These are phyloP conservation scores for Excalfactoria chinensis DNA, from an alignment of 2,113 vertebrate genomes.

Conservation along the genomic window DNA sequence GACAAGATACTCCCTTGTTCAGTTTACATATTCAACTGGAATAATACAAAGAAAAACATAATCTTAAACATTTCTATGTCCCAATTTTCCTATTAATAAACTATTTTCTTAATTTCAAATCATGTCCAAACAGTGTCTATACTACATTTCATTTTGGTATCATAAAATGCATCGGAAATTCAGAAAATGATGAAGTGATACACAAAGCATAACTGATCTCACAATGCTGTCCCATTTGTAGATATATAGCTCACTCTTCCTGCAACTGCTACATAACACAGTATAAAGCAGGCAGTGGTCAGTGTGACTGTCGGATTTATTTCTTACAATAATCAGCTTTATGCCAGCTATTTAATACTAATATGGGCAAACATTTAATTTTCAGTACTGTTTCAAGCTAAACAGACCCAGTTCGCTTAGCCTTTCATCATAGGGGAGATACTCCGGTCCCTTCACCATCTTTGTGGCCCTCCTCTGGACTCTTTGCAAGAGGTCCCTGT, in stretches of 20 bases:
- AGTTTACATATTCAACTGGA: background rate
- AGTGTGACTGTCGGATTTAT: background rate
- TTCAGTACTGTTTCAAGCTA: too few species aligned
- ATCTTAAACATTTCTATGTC: background rate
- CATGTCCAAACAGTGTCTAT: background rate
- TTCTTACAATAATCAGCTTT: background rate
- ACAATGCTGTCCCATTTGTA: background rate
- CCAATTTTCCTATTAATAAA: background rate
- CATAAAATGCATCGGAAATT: background rate
- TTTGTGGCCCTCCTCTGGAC: too few species aligned
- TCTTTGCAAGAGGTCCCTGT: too few species aligned
- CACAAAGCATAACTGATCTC: background rate
- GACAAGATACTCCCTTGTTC: background rate
- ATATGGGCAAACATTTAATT: background rate
- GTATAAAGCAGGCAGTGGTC: background rate
- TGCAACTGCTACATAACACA: background rate
- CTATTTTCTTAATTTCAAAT: background rate
- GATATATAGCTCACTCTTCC: rapidly evolving
- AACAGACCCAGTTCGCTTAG: too few species aligned
- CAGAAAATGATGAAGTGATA: background rate
- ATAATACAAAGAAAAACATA: background rate
- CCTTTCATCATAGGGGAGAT: too few species aligned
- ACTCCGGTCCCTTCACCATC: too few species aligned
- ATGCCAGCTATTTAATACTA: rapidly evolving
- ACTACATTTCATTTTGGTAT: background rate